Evolutionary conservation across 2,888 invertebrate species (phyloP).

Genomic region (Pandemis cinnamomeana): DNA sequence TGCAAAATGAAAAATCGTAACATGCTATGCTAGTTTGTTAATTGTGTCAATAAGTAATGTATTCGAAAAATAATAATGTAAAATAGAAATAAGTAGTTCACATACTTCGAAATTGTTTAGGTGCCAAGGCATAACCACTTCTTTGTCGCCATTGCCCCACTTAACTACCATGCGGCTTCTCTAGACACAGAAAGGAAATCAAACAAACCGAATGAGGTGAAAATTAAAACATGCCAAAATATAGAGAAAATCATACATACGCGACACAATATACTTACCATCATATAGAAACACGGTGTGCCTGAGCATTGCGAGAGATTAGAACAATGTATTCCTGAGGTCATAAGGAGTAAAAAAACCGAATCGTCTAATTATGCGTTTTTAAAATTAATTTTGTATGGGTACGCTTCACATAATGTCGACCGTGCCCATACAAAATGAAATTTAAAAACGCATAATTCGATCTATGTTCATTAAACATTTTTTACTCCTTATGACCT

Average conservation of each 20-base stretch:
- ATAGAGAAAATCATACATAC: slow-evolving; percentile 24
- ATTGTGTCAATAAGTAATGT: slow-evolving; percentile 29
- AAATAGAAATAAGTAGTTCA: slow-evolving; percentile 60
- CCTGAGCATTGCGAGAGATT: no score
- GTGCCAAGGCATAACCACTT: slow-evolving; percentile 82
- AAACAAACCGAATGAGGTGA: slow-evolving; percentile 74
- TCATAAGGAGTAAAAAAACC: no score
- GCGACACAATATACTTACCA: slow-evolving; percentile 25
- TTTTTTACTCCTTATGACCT: no score
- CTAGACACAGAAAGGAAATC: slow-evolving; percentile 72
- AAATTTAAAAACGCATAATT: no score
- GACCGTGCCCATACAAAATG: no score
- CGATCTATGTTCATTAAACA: no score
- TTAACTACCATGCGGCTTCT: slow-evolving; percentile 83
- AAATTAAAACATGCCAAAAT: slow-evolving; percentile 71
- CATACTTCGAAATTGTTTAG: slow-evolving; percentile 78
- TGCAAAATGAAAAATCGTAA: slow-evolving; percentile 11
- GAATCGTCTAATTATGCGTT: no score
- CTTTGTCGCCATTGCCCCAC: slow-evolving; percentile 80
- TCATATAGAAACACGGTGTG: neutral
- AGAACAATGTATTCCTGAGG: no score
- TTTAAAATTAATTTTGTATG: no score
- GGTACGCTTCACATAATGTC: no score
- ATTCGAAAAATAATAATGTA: slow-evolving; percentile 46
- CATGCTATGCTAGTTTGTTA: slow-evolving; percentile 40